Evolutionary conservation across 2,113 vertebrate species (phyloP), one percentile per base, ranked within the genome.

Genomic region (Paedocypris sp.): DNA sequence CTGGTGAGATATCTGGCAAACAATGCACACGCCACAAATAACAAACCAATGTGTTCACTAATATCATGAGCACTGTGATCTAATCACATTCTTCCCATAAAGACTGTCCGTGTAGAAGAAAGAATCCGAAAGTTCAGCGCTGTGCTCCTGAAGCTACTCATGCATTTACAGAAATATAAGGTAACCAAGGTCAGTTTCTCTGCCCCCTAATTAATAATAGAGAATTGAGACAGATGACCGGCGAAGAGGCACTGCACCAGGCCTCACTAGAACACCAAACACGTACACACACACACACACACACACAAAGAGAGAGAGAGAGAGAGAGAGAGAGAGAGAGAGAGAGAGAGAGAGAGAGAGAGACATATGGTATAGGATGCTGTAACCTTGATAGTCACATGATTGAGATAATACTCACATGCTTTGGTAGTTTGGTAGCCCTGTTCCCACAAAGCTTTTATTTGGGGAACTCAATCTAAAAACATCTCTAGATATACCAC

Each of bases 131-230:
- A 29, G 42, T 25, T 9, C 6, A 41, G 3, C 0, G 3, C 9
- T 23, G 39, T 15, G 15, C 25, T 18, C 7, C 32, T 13, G 19
- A 39, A 53, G 20, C 12, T 47, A 51, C 53, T 53, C 39, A 57
- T 51, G 20, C 33, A 32, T 39, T 20, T 12, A 49, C 52, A 68
- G 50, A 38, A 41, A 68, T 65, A 60, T 53, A 75, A 80, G 74
- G 62, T 69, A 77, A 61, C 33, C 60, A 64, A 52, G 75, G 72
- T 74, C 74, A 78, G 70, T 64, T 60, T 72, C 77, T 70, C 76
- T 75, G 72, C 75, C 73, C 72, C 71, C 67, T 61, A 54, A 85
- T 87, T 70, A 87, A 86, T 87, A 83, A 87, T 87, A 69, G 63
- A 87, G 72, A 62, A 73, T 73, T 69, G 75, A 72, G 71, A 76